Conservation (phyloP, 2,888 invertebrate genomes). For the Xylocampa areola region DNA sequence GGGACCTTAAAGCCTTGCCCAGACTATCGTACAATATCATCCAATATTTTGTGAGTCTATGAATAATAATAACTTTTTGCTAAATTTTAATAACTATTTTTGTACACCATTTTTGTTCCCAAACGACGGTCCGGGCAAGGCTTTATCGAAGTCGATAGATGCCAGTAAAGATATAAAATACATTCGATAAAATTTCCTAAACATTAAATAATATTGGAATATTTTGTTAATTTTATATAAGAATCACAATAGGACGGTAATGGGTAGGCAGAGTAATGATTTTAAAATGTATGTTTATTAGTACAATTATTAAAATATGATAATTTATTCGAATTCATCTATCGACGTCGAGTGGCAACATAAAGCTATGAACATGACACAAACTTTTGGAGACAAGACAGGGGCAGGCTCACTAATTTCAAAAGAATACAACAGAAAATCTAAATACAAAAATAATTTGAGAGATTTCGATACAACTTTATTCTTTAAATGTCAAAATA, state of each 20-base stretch:
- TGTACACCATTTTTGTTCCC: slow-evolving; percentile 6
- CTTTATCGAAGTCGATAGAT: slow-evolving; percentile 43
- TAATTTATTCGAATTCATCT: slow-evolving; percentile 26
- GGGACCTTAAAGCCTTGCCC: slow-evolving; percentile 14
- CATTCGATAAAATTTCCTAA: slow-evolving; percentile 4
- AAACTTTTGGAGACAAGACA: not conserved
- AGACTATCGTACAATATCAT: not conserved
- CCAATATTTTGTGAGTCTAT: slow-evolving; percentile 1
- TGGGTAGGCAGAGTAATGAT: slow-evolving; percentile 1
- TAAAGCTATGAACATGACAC: slow-evolving; percentile 7
- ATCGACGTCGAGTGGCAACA: slow-evolving; percentile 33
- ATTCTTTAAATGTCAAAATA: slow-evolving; percentile 12
- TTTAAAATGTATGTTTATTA: not conserved
- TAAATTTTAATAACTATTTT: not conserved
- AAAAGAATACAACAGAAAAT: slow-evolving; percentile 17
- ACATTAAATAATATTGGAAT: slow-evolving; percentile 30
- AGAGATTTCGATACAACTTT: slow-evolving; percentile 24
- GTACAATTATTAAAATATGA: no score
- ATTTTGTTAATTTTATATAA: slow-evolving; percentile 17
- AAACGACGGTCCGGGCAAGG: slow-evolving; percentile 14
- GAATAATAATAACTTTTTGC: no score
- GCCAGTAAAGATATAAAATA: slow-evolving; percentile 19
- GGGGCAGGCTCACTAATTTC: not conserved
- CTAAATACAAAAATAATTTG: slow-evolving; percentile 11
- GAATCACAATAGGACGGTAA: slow-evolving; percentile 49